These are phyloP conservation scores for Pseudonaja textilis DNA, from an alignment of 2,113 vertebrate species.

Conservation along the genomic window DNA sequence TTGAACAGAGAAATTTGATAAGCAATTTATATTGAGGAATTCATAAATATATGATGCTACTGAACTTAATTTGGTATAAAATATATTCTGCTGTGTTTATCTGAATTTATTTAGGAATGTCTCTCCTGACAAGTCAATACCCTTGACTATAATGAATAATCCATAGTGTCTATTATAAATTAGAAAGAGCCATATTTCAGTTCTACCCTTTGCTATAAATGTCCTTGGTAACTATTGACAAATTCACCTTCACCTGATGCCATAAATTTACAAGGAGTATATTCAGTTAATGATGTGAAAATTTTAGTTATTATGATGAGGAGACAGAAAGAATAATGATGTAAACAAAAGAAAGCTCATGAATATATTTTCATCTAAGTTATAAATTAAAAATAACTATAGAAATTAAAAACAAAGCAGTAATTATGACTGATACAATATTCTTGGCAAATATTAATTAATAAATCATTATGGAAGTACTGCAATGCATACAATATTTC, in stretches of 20 bases:
- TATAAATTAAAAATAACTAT: neutral
- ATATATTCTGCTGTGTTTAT: neutral
- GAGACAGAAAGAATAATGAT: too few relatives aligned
- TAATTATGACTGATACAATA: neutral
- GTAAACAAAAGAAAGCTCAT: neutral
- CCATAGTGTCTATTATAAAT: neutral
- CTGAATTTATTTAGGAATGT: neutral
- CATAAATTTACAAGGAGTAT: neutral
- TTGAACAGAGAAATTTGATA: neutral
- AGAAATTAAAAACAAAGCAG: neutral
- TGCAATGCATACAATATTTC: neutral
- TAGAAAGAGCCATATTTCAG: neutral
- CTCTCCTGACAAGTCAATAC: neutral
- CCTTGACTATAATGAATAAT: neutral
- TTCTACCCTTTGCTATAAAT: neutral
- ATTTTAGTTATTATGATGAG: neutral
- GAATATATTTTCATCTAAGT: neutral
- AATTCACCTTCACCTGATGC: neutral
- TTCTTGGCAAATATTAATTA: neutral
- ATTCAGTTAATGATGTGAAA: neutral
- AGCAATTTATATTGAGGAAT: neutral
- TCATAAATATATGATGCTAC: neutral
- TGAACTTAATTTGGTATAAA: neutral
- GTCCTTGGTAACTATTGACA: neutral
- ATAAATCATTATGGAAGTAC: neutral